A percentile compares a stretch with the other conserved stretches of the same genome.
Conservation (phyloP, 2,888 invertebrate species). For the Nephrotoma guestfalica region DNA sequence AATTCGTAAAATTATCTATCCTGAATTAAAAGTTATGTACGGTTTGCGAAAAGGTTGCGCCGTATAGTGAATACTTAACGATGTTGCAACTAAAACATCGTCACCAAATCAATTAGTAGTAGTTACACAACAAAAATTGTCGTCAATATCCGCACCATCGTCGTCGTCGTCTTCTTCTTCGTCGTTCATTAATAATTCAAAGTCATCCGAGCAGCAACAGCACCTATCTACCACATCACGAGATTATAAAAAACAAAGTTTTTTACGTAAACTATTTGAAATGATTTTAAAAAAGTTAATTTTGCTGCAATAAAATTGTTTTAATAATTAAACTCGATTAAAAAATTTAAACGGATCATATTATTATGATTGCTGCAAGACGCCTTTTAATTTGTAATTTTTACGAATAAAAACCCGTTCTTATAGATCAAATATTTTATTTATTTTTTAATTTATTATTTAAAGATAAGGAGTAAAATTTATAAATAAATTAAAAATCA, state of each 20-base stretch:
- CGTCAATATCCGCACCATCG: not conserved
- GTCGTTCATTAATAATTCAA: not conserved
- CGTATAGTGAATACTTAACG: slow-evolving; percentile 39
- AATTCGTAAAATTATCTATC: slow-evolving; percentile 66
- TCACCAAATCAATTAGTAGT: not conserved
- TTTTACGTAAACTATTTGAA: slow-evolving; percentile 1
- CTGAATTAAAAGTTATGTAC: slow-evolving; percentile 72
- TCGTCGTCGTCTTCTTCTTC: not conserved
- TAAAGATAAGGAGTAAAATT: not conserved
- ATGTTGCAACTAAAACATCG: not conserved
- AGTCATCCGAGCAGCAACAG: not conserved
- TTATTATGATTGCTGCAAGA: not conserved
- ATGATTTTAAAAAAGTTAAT: not conserved
- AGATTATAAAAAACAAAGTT: slow-evolving; percentile 1
- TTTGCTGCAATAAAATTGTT: not conserved
- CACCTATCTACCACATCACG: not conserved
- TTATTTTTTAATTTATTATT: not conserved
- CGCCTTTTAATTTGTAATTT: not conserved
- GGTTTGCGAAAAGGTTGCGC: slow-evolving; percentile 67
- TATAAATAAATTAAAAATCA: not conserved
- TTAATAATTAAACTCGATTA: too few relatives aligned
- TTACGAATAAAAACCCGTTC: not conserved
- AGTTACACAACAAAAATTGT: not conserved
- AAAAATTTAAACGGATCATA: too few relatives aligned
- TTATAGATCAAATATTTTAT: not conserved